A percentile compares a stretch with the other conserved stretches of the same genome.
phyloP scores from a whole-genome alignment of 2,113 vertebrate species.

The Tachysurus vachellii region DNA sequence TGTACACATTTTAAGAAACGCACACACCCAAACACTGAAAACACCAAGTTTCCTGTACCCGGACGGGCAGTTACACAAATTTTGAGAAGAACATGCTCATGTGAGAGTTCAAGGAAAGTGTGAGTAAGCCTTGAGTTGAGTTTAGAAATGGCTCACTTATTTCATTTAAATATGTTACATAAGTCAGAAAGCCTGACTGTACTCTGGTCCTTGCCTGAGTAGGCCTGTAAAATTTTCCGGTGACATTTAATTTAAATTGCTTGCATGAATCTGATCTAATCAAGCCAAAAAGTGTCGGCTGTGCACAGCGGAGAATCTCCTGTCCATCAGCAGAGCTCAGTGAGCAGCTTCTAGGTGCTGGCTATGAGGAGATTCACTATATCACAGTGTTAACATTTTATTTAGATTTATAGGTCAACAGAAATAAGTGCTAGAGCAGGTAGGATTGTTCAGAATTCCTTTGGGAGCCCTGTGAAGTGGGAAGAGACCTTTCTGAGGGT shows the following conservation, averaged over 20 bases:
- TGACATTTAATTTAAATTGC: neutral
- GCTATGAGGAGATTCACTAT: neutral
- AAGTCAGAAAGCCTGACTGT: neutral
- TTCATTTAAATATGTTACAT: neutral
- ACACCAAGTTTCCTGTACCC: slow-evolving; percentile 52
- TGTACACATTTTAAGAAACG: slow-evolving; percentile 29
- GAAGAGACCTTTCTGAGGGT: neutral
- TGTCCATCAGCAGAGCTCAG: neutral
- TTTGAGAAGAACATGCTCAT: slow-evolving; percentile 39
- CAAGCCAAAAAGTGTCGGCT: neutral
- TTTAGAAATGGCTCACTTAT: slow-evolving; percentile 20
- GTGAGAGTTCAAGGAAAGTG: slow-evolving; percentile 28
- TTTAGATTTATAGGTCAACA: neutral
- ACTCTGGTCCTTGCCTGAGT: neutral
- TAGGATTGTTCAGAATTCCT: neutral
- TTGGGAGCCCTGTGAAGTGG: neutral
- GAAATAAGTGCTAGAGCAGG: neutral
- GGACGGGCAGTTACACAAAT: slow-evolving; percentile 44
- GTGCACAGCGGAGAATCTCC: neutral
- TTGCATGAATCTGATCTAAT: neutral
- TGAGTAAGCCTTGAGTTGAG: slow-evolving; percentile 35
- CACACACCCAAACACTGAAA: slow-evolving; percentile 45
- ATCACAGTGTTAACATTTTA: neutral
- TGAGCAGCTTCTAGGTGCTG: neutral
- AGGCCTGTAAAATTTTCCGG: neutral